Percentiles rank a stretch among this genome's conserved stretches.
phyloP scores from a whole-genome alignment of 2,113 vertebrate genomes.

The Sarotherodon lohbergeri region DNA sequence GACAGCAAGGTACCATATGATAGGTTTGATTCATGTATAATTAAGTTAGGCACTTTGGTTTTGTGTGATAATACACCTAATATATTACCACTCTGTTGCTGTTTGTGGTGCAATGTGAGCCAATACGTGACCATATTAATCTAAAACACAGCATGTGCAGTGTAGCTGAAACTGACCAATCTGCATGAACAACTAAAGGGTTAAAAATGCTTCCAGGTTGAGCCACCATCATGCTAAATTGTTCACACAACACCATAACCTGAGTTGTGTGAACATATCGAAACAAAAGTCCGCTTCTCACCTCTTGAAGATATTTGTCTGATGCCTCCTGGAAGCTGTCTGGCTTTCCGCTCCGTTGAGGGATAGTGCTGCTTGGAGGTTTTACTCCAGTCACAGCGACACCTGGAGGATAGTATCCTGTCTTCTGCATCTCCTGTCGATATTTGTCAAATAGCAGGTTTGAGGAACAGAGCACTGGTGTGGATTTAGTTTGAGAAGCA shows the following conservation, averaged over 20 bases:
- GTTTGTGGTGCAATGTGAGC: background rate
- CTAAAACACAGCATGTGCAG: background rate
- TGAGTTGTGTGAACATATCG: background rate
- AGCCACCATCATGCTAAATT: background rate
- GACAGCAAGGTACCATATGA: background rate
- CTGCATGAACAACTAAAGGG: background rate
- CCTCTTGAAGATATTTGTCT: slow-evolving; percentile 73
- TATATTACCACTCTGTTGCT: background rate
- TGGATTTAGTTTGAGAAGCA: slow-evolving; percentile 57
- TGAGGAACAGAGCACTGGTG: slow-evolving; percentile 58
- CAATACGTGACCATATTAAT: background rate
- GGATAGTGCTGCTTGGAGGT: slow-evolving; percentile 67
- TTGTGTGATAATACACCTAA: background rate
- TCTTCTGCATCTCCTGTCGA: slow-evolving; percentile 84
- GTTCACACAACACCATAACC: background rate
- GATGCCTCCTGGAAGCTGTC: slow-evolving; percentile 74
- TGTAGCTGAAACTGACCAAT: background rate
- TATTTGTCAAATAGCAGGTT: slow-evolving; percentile 80
- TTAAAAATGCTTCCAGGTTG: background rate
- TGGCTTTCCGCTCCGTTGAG: slow-evolving; percentile 74
- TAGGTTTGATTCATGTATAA: background rate
- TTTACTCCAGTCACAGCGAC: slow-evolving; percentile 77
- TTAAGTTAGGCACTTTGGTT: background rate
- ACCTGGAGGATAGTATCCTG: slow-evolving; percentile 74
- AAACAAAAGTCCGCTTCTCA: slow-evolving; percentile 4